Evolutionary conservation across 2,797 vertebrate species (phyloP).

Genomic region (Peromyscus aztecus): DNA sequence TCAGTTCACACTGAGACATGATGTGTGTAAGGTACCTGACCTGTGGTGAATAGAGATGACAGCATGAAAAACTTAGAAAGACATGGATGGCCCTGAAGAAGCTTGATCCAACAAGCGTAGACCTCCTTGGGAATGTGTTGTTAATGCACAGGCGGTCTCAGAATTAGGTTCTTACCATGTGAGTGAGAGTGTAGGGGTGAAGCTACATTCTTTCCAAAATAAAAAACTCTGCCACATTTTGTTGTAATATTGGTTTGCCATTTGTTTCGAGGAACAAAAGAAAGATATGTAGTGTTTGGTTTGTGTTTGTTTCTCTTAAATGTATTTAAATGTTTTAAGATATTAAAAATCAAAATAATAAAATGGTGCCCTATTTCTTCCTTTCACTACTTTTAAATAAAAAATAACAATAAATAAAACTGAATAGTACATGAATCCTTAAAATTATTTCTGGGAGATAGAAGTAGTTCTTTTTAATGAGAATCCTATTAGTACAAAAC

Average conservation of each 20-base stretch:
- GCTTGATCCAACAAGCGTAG: not conserved
- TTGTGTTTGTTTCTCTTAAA: constrained; percentile 67
- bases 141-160: constrained; percentile 49
- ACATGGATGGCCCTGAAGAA: not conserved
- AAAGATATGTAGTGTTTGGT: not conserved
- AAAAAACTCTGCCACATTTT: not conserved
- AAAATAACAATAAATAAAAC: constrained; percentile 42
- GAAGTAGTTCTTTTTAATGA: constrained; percentile 64
- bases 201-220: constrained; percentile 1
- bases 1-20: not conserved
- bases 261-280: constrained; percentile 31
- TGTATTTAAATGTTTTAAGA: constrained; percentile 56
- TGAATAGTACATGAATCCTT: constrained; percentile 55
- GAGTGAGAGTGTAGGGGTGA: not conserved
- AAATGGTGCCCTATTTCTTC: constrained; percentile 41
- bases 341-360: constrained; percentile 68
- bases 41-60: not conserved
- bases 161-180: not conserved
- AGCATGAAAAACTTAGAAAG: not conserved
- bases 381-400: constrained; percentile 61
- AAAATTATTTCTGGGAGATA: constrained; percentile 65
- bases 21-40: not conserved
- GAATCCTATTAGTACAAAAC: constrained; percentile 58
- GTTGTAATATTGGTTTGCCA: not conserved
- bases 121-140: not conserved